Base-by-base conservation (phyloP, 1,140 invertebrate species). In the Procambarus virginalis region DNA sequence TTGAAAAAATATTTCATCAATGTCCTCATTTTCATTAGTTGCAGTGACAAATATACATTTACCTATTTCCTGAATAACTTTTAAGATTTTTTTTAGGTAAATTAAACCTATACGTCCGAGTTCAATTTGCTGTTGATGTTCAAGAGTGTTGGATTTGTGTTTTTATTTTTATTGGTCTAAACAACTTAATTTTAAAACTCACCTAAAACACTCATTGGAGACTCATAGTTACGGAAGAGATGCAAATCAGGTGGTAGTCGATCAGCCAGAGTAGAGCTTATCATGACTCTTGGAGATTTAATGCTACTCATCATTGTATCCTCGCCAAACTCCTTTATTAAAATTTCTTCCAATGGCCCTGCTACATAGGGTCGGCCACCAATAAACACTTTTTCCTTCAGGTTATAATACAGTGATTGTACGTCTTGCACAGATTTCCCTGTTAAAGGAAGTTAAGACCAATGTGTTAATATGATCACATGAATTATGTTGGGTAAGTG, bases 371-470 rank as follows among this genome's bases (percentile, higher is more conserved):
- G 99, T 75, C 98, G 94, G 58, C 94, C 95, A 2, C 98, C 98
- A 12, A 96, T 95, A 93, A 99, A 99, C 0, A 98, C 97, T 81
- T 97, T 95, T 92, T 99, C 97, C 94, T 99, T 99, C 93, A 99
- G 96, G 75, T 96, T 95, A 92, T 99, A 97, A 94, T 99, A 99
- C 0, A 99, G 94, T 46, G 96, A 96, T 93, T 97, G 96, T 90
- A 94, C 93, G 89, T 95, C 94, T 20, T 93, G 83, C 22, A 95
- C 92, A 6, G 94, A 92, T 93, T 95, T 95, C 93, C 95, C 95
- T 90, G 93, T 93, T 45, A 58, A 49, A 34, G 3, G 14, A 75
- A n/a, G 46, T 79, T 78, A 78, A 51, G 1, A 68, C 22, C 8
- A 64, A 77, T 9, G 34, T 20, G 10, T n/a, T 49, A 51, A 49